Evolutionary conservation across 1,140 invertebrate species (phyloP).

Genomic region (Listronotus bonariensis): DNA sequence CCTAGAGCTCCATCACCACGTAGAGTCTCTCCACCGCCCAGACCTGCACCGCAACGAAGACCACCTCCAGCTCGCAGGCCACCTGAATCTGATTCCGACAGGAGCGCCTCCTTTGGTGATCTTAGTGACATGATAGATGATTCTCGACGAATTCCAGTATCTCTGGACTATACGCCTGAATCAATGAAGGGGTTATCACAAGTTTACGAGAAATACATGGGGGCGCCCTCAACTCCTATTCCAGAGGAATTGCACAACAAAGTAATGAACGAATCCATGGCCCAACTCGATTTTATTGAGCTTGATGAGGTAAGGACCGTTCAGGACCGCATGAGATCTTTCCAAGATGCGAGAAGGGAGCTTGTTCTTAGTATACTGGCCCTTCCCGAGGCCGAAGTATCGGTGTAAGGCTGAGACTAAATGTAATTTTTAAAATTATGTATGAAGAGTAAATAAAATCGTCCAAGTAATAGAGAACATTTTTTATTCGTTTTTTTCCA

Average conservation of each 20-base stretch:
- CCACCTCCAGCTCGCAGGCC: too few species aligned
- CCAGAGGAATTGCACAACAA: background rate
- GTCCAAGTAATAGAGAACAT: too few species aligned
- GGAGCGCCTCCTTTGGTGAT: background rate
- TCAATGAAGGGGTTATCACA: background rate
- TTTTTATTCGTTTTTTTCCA: too few species aligned
- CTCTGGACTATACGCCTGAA: background rate
- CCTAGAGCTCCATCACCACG: background rate
- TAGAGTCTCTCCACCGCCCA: too few species aligned
- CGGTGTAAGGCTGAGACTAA: too few species aligned
- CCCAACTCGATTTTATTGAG: background rate
- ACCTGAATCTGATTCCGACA: background rate
- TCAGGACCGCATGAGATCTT: background rate
- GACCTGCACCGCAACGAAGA: too few species aligned
- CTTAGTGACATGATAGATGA: constrained; percentile 3
- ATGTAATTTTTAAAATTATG: too few species aligned
- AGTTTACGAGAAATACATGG: background rate
- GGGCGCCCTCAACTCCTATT: background rate
- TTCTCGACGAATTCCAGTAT: background rate
- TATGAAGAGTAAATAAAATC: too few species aligned
- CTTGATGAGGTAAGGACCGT: background rate
- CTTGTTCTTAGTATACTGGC: background rate
- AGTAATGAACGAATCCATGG: background rate
- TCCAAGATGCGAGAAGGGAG: background rate
- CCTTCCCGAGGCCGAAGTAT: background rate